Conservation (phyloP, 2,888 invertebrate species). For the Rhagonycha lutea region DNA sequence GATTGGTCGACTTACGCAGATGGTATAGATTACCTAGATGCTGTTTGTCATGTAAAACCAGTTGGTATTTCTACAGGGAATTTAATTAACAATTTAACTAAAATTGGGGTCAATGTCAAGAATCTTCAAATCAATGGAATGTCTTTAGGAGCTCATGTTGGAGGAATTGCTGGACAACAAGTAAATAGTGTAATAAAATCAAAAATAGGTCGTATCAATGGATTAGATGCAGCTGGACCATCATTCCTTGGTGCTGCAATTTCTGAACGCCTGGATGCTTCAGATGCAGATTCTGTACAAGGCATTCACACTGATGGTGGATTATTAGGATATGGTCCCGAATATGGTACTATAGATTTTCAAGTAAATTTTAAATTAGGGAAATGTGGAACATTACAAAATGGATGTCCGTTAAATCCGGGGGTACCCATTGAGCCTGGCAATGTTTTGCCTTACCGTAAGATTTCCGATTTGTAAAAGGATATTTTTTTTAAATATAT, state of each 20-base stretch:
- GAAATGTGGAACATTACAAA: neutral
- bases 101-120: neutral
- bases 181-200: neutral
- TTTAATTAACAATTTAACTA: neutral
- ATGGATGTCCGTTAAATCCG: neutral
- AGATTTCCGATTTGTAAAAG: neutral
- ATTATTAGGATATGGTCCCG: neutral
- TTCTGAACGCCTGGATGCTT: neutral
- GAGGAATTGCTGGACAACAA: neutral
- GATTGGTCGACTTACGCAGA: neutral
- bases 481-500: no score
- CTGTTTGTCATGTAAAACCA: neutral
- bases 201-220: neutral
- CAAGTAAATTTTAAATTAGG: neutral
- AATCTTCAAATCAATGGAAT: neutral
- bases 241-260: neutral
- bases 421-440: neutral
- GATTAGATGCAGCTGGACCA: neutral
- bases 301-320: neutral
- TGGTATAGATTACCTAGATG: neutral
- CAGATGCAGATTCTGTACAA: neutral
- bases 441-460: neutral
- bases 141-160: neutral
- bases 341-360: neutral
- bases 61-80: neutral